A percentile compares a stretch with the other conserved stretches of the same genome.
Conservation (phyloP, 2,888 invertebrate species). For the Phrixothrix hirtus region DNA sequence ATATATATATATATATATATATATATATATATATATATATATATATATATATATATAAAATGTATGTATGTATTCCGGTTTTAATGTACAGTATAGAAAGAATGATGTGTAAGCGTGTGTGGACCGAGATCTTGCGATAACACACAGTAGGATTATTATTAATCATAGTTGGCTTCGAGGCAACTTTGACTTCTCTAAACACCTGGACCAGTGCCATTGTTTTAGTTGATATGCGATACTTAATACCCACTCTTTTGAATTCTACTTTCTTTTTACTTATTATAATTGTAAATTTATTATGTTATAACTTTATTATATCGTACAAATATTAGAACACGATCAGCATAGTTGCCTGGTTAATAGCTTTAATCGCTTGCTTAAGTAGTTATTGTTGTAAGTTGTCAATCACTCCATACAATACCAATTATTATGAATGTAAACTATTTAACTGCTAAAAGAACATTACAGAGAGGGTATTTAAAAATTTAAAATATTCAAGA, state of each 20-base stretch:
- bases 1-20: too few species aligned
- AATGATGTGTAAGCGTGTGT: constrained; percentile 33
- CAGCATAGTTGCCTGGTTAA: too few species aligned
- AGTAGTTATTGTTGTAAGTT: too few species aligned
- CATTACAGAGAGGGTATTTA: too few species aligned
- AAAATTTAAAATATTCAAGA: too few species aligned
- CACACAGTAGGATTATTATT: constrained; percentile 55
- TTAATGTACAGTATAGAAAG: constrained; percentile 14
- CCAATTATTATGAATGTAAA: too few species aligned
- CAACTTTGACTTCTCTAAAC: constrained; percentile 40
- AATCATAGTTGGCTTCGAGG: constrained; percentile 49
- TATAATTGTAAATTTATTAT: constrained; percentile 6
- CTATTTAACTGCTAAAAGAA: too few species aligned
- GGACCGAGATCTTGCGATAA: constrained; percentile 45
- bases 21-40: not conserved
- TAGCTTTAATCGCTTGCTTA: too few species aligned
- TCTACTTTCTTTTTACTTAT: constrained; percentile 14
- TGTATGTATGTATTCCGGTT: constrained; percentile 7
- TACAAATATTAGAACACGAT: not conserved
- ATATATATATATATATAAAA: not conserved
- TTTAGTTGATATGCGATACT: constrained; percentile 18
- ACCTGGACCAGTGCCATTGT: constrained; percentile 51
- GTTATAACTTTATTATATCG: not conserved
- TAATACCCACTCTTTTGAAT: constrained; percentile 10
- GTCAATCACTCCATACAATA: too few species aligned